Conservation (phyloP, 2,888 invertebrate genomes). For the Caenorhabditis sp. region DNA sequence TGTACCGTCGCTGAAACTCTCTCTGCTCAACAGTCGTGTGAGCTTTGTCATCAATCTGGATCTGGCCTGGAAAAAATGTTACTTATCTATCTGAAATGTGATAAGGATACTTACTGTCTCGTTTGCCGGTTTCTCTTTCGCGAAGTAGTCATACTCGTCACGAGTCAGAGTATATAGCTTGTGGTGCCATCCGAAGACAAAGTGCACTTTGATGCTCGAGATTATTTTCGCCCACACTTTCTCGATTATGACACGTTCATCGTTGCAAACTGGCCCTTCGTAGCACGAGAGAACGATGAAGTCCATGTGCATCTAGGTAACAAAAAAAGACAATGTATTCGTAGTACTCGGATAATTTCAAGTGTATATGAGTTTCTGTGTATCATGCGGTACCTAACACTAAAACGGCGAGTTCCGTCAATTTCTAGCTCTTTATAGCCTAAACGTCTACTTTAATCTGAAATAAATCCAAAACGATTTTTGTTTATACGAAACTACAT, state of each 20-base stretch:
- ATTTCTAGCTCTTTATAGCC: no score
- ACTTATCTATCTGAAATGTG: background rate
- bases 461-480: no score
- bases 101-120: background rate
- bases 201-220: conserved; percentile 27
- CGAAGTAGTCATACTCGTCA: conserved; percentile 32
- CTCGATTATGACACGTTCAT: conserved; percentile 10
- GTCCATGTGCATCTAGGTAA: conserved; percentile 57
- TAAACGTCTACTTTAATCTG: no score
- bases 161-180: conserved; percentile 32
- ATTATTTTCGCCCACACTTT: conserved; percentile 34
- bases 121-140: background rate
- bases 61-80: conserved; percentile 27
- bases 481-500: no score
- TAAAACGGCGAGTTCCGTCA: no score
- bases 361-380: no score
- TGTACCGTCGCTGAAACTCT: conserved; percentile 46
- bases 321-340: no score
- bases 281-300: conserved; percentile 35
- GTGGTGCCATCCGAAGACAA: conserved; percentile 45
- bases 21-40: conserved; percentile 43
- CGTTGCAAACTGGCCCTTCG: conserved; percentile 31
- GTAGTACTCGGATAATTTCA: no score
- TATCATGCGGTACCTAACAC: no score
- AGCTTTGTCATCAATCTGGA: conserved; percentile 38